These are phyloP conservation scores for Caenorhabditis remanei DNA, from an alignment of 1,140 invertebrate species.

Conservation along the genomic window DNA sequence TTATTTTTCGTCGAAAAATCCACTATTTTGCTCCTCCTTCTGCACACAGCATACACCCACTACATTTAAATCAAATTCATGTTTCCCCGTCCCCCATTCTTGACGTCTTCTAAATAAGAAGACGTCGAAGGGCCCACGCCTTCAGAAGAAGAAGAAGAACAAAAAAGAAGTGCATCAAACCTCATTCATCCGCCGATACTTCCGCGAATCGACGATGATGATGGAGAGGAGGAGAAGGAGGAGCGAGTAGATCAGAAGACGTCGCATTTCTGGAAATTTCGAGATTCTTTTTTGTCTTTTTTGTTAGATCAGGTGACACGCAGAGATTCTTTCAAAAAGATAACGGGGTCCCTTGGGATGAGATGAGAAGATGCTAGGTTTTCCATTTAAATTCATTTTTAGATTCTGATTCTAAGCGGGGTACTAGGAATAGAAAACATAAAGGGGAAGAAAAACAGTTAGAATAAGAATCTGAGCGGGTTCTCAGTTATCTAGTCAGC, in stretches of 20 bases:
- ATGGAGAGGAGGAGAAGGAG: conserved; percentile 2
- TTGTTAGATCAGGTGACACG: background rate
- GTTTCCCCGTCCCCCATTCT: background rate
- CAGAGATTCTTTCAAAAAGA: too few relatives aligned
- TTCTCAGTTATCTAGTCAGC: too few relatives aligned
- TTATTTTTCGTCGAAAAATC: too few relatives aligned
- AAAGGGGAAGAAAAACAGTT: too few relatives aligned
- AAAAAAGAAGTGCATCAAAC: conserved; percentile 18
- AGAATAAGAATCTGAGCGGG: too few relatives aligned
- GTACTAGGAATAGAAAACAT: too few relatives aligned
- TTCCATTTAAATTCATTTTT: too few relatives aligned
- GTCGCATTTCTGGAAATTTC: conserved; percentile 22
- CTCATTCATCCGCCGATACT: conserved; percentile 51
- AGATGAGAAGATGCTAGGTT: too few relatives aligned
- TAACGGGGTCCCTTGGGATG: too few relatives aligned
- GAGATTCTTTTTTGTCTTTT: background rate
- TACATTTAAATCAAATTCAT: background rate
- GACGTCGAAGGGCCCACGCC: background rate
- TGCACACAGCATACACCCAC: background rate
- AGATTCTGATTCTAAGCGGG: too few relatives aligned
- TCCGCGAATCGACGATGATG: background rate
- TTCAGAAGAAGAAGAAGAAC: too few relatives aligned
- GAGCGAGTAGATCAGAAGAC: conserved; percentile 22
- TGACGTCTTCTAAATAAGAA: background rate
- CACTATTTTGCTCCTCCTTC: background rate